Evolutionary conservation across 2,113 vertebrate species (phyloP), one percentile per base, ranked within the genome.

Genomic region (Sigmodon hispidus): DNA sequence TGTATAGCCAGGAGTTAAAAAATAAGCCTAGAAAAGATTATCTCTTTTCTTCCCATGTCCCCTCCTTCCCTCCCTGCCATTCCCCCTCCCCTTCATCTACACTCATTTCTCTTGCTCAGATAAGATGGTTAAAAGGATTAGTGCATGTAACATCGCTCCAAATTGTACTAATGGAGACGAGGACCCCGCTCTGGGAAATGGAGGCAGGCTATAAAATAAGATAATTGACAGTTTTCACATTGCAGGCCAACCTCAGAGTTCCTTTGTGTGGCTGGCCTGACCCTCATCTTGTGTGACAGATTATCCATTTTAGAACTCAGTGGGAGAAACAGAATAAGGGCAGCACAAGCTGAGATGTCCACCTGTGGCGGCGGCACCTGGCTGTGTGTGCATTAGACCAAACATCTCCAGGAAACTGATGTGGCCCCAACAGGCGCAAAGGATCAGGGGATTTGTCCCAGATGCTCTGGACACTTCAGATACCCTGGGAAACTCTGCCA

Each of bases 151-250:
- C 87, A 72, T 72, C 50, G 79, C 63, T 81, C 87, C 91, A 96
- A 96, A 93, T 81, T 90, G 95, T 89, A 65, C 96, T 96, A 94
- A 94, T 96, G 95, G 97, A 91, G 85, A 65, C 16, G 79, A 95
- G 48, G 87, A 61, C 48, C 79, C 86, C 22, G 88, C 75, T 59
- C 50, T 80, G 61, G 86, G 91, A 94, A 81, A 92, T 34, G 63
- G 3, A 94, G 94, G 88, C 34, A 91, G 92, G 72, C 59, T 92
- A 83, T 87, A 87, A 88, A 96, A 72, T 87, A 90, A 90, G 81
- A 43, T 95, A 94, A 95, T 89, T 73, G 96, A 96, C 95, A 94
- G 90, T 96, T 77, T 97, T 93, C 67, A 50, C 94, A 72, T 76
- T 52, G 67, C 85, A 95, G 89, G 77, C 88, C 94, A 97, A 72